Percentiles rank a stretch among this genome's conserved stretches.
Evolutionary conservation across 1,140 invertebrate species (phyloP).

Genomic region (Leptinotarsa defecta): DNA sequence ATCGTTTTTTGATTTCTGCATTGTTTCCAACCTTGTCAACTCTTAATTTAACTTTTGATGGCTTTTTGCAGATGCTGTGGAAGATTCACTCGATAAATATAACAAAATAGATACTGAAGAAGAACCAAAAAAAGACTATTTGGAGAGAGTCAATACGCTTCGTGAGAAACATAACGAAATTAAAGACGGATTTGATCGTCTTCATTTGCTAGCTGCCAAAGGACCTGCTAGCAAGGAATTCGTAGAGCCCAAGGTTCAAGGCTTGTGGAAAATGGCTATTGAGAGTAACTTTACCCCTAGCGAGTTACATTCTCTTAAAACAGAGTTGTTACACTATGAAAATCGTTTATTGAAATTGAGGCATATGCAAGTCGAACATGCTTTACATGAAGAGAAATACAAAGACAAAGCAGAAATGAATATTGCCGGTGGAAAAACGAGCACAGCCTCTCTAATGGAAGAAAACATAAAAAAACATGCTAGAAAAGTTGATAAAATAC

Average conservation of each 20-base stretch:
- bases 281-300: conserved; percentile 78
- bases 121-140: conserved; percentile 68
- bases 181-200: conserved; percentile 77
- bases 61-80: conserved; percentile 57
- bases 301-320: conserved; percentile 83
- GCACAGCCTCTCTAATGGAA: conserved; percentile 66
- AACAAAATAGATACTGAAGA: conserved; percentile 66
- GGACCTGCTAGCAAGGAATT: conserved; percentile 83
- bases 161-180: conserved; percentile 79
- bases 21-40: no score
- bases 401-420: conserved; percentile 65
- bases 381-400: conserved; percentile 66
- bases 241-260: conserved; percentile 85
- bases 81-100: conserved; percentile 61
- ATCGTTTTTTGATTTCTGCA: no score
- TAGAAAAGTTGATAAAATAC: conserved; percentile 85
- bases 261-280: conserved; percentile 81
- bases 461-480: conserved; percentile 80
- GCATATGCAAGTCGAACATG: conserved; percentile 77
- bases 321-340: conserved; percentile 89
- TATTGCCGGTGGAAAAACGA: conserved; percentile 65
- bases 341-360: conserved; percentile 78
- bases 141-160: conserved; percentile 69
- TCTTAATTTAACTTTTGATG: no score
- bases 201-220: conserved; percentile 73